Conservation (phyloP, 2,113 vertebrate genomes). For the Pachypanchax playfairii region DNA sequence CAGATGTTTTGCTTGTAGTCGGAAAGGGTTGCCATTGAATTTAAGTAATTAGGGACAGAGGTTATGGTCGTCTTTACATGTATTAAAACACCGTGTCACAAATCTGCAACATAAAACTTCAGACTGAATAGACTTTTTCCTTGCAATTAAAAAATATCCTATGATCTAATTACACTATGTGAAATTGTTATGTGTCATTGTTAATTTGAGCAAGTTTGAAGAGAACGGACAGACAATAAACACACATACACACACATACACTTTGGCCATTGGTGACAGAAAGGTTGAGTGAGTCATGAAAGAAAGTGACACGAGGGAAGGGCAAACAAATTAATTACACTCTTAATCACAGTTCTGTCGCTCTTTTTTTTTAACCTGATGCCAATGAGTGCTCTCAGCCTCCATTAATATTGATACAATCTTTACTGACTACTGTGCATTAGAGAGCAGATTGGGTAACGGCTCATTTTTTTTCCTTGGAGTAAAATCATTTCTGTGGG, state of each 20-base stretch:
- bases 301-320: conserved; percentile 30
- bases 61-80: neutral
- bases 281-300: conserved; percentile 19
- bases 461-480: conserved; percentile 16
- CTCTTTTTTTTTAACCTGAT: conserved; percentile 45
- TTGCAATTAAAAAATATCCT: too few relatives aligned
- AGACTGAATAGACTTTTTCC: neutral
- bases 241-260: too few relatives aligned
- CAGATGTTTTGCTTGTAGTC: conserved; percentile 7
- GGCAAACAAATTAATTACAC: conserved; percentile 53
- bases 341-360: conserved; percentile 26
- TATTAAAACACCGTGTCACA: neutral
- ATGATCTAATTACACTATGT: too few relatives aligned
- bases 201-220: too few relatives aligned
- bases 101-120: neutral
- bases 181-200: too few relatives aligned
- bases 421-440: conserved; percentile 32
- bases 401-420: conserved; percentile 20
- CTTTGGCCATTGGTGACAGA: too few relatives aligned
- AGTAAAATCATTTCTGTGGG: conserved; percentile 10
- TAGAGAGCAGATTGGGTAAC: conserved; percentile 26
- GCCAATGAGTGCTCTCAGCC: conserved; percentile 17
- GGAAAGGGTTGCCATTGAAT: conserved; percentile 5
- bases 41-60: neutral
- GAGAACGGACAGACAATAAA: too few relatives aligned